phyloP scores from a whole-genome alignment of 2,888 invertebrate species.

The Cerastoderma edule region DNA sequence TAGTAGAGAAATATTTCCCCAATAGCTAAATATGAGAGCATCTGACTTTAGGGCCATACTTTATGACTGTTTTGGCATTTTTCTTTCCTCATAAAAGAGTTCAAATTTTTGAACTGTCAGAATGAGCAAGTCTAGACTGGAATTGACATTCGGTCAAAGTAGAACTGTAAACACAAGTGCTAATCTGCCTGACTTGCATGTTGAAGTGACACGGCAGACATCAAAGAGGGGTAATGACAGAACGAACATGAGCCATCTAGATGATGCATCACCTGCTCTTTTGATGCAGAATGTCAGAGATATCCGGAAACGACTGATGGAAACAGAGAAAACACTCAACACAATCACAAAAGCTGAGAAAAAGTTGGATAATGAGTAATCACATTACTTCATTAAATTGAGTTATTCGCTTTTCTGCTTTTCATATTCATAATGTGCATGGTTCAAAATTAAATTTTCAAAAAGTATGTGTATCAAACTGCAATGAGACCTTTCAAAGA shows the following conservation, averaged over 20 bases:
- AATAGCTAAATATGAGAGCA: no score
- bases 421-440: no score
- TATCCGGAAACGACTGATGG: conserved; percentile 71
- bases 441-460: no score
- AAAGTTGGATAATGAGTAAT: conserved; percentile 52
- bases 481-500: no score
- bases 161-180: conserved; percentile 41
- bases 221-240: conserved; percentile 17
- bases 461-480: no score
- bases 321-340: conserved; percentile 75
- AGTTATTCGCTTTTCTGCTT: no score
- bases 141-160: conserved; percentile 44
- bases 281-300: conserved; percentile 76
- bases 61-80: neutral
- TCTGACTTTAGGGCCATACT: no score
- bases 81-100: neutral
- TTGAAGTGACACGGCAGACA: conserved; percentile 37
- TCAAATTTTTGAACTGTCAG: conserved; percentile 25
- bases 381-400: no score
- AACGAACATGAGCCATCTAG: conserved; percentile 54
- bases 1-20: neutral
- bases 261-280: conserved; percentile 64
- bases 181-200: conserved; percentile 13
- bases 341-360: conserved; percentile 68
- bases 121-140: conserved; percentile 53